Evolutionary conservation across 2,888 invertebrate genomes (phyloP).

Genomic region (Fabriciana adippe): DNA sequence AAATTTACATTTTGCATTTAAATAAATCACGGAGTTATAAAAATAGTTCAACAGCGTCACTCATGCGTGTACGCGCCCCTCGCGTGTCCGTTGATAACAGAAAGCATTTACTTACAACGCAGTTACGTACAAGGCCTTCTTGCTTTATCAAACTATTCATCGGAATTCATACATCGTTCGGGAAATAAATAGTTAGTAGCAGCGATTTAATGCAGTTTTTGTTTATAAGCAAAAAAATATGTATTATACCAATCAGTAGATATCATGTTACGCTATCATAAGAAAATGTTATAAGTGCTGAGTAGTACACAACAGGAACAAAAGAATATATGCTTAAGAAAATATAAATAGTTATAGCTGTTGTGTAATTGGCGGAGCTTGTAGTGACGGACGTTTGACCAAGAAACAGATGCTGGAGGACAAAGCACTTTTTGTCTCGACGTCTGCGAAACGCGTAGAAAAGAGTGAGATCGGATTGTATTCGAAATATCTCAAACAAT

Average conservation of each 20-base stretch:
- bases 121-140: conserved; percentile 46
- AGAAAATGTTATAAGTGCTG: neutral
- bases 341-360: too few relatives aligned
- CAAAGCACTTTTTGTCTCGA: too few relatives aligned
- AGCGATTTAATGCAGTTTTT: conserved; percentile 33
- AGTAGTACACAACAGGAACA: neutral
- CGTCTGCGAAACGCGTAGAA: too few relatives aligned
- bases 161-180: conserved; percentile 39
- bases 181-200: conserved; percentile 42
- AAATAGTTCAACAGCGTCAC: conserved; percentile 31
- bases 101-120: conserved; percentile 39
- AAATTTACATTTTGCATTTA: neutral
- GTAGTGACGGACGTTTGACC: too few relatives aligned
- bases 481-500: too few relatives aligned
- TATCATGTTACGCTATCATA: conserved; percentile 9
- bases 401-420: too few relatives aligned
- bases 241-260: conserved; percentile 15
- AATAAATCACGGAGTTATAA: conserved; percentile 26
- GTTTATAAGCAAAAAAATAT: conserved; percentile 22
- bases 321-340: neutral
- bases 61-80: conserved; percentile 45
- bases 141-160: conserved; percentile 44
- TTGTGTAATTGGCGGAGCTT: too few relatives aligned
- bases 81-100: conserved; percentile 47
- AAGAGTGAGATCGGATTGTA: too few relatives aligned